Evolutionary conservation across 2,113 vertebrate genomes (phyloP).

Genomic region (Rhegmatorhina hoffmannsi): DNA sequence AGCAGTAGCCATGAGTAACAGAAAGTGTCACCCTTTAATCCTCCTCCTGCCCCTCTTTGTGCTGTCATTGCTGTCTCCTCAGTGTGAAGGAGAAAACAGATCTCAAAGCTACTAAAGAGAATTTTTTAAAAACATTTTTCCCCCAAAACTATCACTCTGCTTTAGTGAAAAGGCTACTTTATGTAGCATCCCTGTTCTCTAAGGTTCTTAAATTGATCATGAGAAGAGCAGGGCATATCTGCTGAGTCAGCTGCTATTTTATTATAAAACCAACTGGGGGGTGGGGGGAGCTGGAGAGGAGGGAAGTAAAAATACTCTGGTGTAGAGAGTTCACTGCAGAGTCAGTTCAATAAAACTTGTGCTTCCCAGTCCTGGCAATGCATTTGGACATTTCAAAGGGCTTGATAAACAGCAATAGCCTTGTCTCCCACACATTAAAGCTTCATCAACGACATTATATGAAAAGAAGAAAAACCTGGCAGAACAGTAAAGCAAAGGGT

Average conservation of each 20-base stretch:
- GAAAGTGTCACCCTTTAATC: neutral
- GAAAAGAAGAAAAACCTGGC: slow-evolving; percentile 69
- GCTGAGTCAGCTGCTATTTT: slow-evolving; percentile 44
- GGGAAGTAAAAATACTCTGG: neutral
- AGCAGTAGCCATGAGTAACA: neutral
- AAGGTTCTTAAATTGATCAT: neutral
- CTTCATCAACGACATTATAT: slow-evolving; percentile 47
- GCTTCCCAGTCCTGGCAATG: slow-evolving; percentile 56
- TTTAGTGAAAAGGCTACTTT: neutral
- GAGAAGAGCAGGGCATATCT: neutral
- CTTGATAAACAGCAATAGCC: slow-evolving; percentile 77
- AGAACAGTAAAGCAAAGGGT: slow-evolving; percentile 69
- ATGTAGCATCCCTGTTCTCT: neutral
- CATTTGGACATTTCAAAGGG: slow-evolving; percentile 72
- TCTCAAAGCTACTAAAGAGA: neutral
- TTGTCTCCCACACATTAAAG: slow-evolving; percentile 74
- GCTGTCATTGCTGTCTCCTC: neutral
- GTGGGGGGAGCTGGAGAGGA: accelerated
- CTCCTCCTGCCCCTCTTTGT: neutral
- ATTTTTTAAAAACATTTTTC: neutral
- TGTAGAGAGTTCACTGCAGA: slow-evolving; percentile 57
- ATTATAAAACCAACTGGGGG: neutral
- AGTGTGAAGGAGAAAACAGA: neutral
- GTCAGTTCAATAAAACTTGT: slow-evolving; percentile 64
- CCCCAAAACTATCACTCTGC: neutral